A percentile compares a stretch with the other conserved stretches of the same genome.
Conservation (phyloP, 2,888 invertebrate species). For the Eilema depressum region DNA sequence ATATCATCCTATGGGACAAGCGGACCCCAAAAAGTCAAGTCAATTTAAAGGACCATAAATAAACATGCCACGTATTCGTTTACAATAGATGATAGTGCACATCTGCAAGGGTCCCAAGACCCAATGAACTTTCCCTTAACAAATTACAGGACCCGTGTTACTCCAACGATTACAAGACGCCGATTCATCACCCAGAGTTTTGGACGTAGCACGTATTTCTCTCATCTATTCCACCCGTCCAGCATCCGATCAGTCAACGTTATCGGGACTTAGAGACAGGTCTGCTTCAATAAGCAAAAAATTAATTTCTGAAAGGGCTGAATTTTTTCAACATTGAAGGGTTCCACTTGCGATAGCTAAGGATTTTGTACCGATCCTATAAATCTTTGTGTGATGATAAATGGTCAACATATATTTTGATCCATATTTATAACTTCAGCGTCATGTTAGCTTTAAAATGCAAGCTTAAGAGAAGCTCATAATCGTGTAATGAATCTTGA, state of each 20-base stretch:
- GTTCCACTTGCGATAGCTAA: not conserved
- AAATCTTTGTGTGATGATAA: not conserved
- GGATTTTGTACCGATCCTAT: not conserved
- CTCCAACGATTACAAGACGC: slow-evolving; percentile 82
- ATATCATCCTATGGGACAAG: not conserved
- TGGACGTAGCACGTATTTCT: slow-evolving; percentile 77
- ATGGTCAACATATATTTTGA: not conserved
- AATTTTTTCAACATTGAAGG: slow-evolving; percentile 7
- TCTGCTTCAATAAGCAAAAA: slow-evolving; percentile 70
- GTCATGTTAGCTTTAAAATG: not conserved
- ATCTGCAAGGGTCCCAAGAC: slow-evolving; percentile 65
- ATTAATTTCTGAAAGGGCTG: slow-evolving; percentile 66
- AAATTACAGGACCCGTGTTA: slow-evolving; percentile 80
- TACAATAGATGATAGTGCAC: slow-evolving; percentile 72
- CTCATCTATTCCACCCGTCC: slow-evolving; percentile 79
- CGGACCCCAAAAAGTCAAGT: slow-evolving; percentile 25
- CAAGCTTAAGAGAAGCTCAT: not conserved
- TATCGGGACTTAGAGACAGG: slow-evolving; percentile 70
- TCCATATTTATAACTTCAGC: not conserved
- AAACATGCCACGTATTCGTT: slow-evolving; percentile 64
- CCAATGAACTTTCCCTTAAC: slow-evolving; percentile 67
- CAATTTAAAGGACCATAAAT: slow-evolving; percentile 49
- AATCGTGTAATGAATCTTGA: too few relatives aligned
- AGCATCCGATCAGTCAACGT: slow-evolving; percentile 79
- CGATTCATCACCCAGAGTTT: slow-evolving; percentile 79